Evolutionary conservation across 2,888 invertebrate genomes (phyloP).

Genomic region (Galerucella calmariensis): DNA sequence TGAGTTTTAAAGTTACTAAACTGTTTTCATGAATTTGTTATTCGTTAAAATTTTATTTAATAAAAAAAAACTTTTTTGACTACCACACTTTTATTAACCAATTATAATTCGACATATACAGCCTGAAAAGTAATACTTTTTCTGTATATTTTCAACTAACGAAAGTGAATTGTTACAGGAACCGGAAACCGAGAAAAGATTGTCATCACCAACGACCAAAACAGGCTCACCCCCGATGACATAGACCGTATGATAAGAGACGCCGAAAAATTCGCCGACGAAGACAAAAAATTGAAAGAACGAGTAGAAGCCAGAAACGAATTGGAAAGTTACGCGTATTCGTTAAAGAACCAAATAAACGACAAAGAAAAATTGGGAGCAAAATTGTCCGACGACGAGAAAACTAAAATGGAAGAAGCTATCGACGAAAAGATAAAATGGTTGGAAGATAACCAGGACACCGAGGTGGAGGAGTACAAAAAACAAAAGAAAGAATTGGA

Average conservation of each 20-base stretch:
- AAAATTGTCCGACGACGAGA: slow-evolving; percentile 89
- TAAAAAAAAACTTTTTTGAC: too few relatives aligned
- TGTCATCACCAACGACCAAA: slow-evolving; percentile 98
- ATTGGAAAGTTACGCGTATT: slow-evolving; percentile 96
- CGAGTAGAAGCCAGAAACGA: slow-evolving; percentile 96
- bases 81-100: too few relatives aligned
- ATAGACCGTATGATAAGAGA: slow-evolving; percentile 99
- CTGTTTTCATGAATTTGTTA: too few relatives aligned
- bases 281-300: slow-evolving; percentile 97
- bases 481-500: slow-evolving; percentile 96
- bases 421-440: slow-evolving; percentile 97
- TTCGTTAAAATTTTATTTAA: too few relatives aligned
- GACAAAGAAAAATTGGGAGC: slow-evolving; percentile 84
- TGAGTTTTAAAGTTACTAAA: too few relatives aligned
- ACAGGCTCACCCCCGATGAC: slow-evolving; percentile 94
- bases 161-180: slow-evolving; percentile 59
- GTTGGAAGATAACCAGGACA: slow-evolving; percentile 95
- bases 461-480: slow-evolving; percentile 86
- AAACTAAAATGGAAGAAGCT: slow-evolving; percentile 93
- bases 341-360: slow-evolving; percentile 94
- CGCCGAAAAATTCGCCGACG: slow-evolving; percentile 98
- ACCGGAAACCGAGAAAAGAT: slow-evolving; percentile 99
- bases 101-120: too few relatives aligned
- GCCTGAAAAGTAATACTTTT: too few relatives aligned
- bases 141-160: background rate